These are phyloP conservation scores for Apomyelois bistriatella DNA, from an alignment of 2,888 invertebrate species.

Conservation along the genomic window DNA sequence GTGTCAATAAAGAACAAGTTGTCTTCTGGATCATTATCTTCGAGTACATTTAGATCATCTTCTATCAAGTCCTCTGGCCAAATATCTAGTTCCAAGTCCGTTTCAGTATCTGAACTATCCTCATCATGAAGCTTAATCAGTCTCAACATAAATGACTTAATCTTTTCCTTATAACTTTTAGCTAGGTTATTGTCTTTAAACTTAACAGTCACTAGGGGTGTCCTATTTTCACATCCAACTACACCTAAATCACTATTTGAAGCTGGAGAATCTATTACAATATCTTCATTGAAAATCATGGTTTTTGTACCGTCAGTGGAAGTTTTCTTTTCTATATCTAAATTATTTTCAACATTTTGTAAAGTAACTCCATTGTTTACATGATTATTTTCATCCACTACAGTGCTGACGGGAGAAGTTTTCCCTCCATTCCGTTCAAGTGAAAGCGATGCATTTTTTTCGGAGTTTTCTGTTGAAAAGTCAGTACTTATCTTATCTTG, in stretches of 20 bases:
- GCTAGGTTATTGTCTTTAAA: conserved; percentile 68
- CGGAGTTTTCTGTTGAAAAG: conserved; percentile 33
- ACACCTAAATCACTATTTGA: conserved; percentile 53
- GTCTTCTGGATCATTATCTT: conserved; percentile 33
- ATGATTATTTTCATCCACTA: conserved; percentile 22
- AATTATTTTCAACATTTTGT: conserved; percentile 24
- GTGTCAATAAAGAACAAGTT: conserved; percentile 68
- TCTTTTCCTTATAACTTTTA: conserved; percentile 61
- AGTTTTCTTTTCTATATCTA: conserved; percentile 31
- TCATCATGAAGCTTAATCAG: conserved; percentile 56
- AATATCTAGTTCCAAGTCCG: conserved; percentile 60
- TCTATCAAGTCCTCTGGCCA: conserved; percentile 62
- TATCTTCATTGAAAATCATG: conserved; percentile 55
- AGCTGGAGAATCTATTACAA: conserved; percentile 56
- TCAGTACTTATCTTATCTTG: conserved; percentile 38
- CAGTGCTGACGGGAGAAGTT: conserved; percentile 33
- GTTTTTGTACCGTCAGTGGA: conserved; percentile 34
- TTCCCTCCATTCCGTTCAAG: conserved; percentile 64
- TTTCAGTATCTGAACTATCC: conserved; percentile 45
- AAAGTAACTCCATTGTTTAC: conserved; percentile 19
- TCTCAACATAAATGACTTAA: conserved; percentile 69
- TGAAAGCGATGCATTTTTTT: conserved; percentile 26
- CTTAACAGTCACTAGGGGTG: conserved; percentile 62
- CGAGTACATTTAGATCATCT: conserved; percentile 18
- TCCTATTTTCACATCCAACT: conserved; percentile 62